A percentile compares a stretch with the other conserved stretches of the same genome.
These are phyloP conservation scores for Pelosia muscerda DNA, from an alignment of 2,888 invertebrate genomes.

Conservation along the genomic window DNA sequence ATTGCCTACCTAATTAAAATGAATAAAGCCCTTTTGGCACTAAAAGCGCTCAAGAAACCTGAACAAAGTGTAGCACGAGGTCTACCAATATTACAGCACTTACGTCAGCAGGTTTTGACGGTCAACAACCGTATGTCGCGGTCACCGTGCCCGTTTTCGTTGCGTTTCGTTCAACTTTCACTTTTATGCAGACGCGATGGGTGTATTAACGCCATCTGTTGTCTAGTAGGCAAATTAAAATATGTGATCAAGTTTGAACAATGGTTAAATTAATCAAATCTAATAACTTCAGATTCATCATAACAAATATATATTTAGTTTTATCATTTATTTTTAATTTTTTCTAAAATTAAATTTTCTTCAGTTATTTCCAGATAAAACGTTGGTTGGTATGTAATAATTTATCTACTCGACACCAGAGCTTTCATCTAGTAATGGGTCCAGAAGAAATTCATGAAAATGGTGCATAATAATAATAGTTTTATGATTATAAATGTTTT, in stretches of 20 bases:
- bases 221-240: slow-evolving; percentile 25
- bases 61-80: slow-evolving; percentile 35
- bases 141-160: slow-evolving; percentile 70
- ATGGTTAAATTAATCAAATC: too few species aligned
- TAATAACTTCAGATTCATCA: neutral
- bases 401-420: slow-evolving; percentile 12
- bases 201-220: slow-evolving; percentile 40
- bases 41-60: slow-evolving; percentile 24
- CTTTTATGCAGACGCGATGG: slow-evolving; percentile 56
- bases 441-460: neutral
- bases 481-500: neutral
- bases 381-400: neutral
- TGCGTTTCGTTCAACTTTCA: slow-evolving; percentile 69
- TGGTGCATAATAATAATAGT: neutral
- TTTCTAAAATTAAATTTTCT: neutral
- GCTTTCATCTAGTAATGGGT: neutral
- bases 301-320: neutral
- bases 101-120: slow-evolving; percentile 78
- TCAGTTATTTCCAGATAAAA: neutral
- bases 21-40: slow-evolving; percentile 3
- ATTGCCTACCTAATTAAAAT: neutral
- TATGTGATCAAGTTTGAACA: too few species aligned
- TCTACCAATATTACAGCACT: slow-evolving; percentile 55
- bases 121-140: slow-evolving; percentile 81
- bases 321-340: neutral